Evolutionary conservation across 2,888 invertebrate species (phyloP), one percentile per base, ranked within the genome.

Genomic region (Empis livida): DNA sequence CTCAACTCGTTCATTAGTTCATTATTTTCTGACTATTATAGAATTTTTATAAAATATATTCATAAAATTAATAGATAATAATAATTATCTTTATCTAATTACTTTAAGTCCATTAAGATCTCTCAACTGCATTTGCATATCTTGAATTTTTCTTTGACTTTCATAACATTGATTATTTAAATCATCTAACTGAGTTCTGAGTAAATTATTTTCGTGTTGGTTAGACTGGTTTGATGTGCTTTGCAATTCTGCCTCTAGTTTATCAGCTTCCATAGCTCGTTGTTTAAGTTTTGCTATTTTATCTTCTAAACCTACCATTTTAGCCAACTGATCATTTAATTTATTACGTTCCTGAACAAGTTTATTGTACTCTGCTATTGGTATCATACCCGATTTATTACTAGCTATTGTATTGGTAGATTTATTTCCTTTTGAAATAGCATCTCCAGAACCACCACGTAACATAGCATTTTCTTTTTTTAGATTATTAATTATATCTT

Each of bases 261-360:
- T 32, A 38, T 50, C 49, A 32, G 49, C 45, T 20, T 47, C 35
- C 11, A 42, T 20, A 20, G 51, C 49, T 15, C 49, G 43, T 42
- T 49, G 43, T 43, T 37, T 49, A 31, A 50, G 27, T 35, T 35
- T 42, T 9, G 15, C 45, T 31, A 52, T 48, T 39, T 49, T 47
- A 35, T 44, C 42, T 47, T 50, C 48, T 20, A 52, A 43, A 2
- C 48, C 49, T 39, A 43, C 23, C 47, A 48, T 50, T 37, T 43
- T 49, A 41, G 31, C 42, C 3, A 52, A 37, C 37, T 51, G 47
- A 1, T 44, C 20, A 13, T 46, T 48, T 10, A 52, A 35, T 6
- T 42, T 42, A 43, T 52, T 30, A 13, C 52, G 38, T 35, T 47
- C 47, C 2, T 41, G 10, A 27, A 27, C 23, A 27, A 27, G 5